Evolutionary conservation across 2,888 invertebrate genomes (phyloP).

Genomic region (Nomada goodeniana): DNA sequence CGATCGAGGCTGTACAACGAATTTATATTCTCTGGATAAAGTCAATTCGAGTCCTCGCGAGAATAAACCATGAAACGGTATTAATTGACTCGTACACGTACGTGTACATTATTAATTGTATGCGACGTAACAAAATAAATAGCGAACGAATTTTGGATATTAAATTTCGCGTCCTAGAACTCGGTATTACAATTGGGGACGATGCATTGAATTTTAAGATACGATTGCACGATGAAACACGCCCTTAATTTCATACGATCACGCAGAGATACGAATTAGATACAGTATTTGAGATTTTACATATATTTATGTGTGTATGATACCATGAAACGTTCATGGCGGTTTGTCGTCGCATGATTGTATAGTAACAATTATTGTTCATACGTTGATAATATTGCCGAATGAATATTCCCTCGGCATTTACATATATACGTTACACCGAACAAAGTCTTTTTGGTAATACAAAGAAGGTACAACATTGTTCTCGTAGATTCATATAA

Average conservation of each 20-base stretch:
- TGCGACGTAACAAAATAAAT: background rate
- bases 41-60: conserved; percentile 18
- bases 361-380: conserved; percentile 45
- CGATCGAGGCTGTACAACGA: conserved; percentile 53
- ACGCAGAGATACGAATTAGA: conserved; percentile 22
- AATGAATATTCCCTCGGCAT: conserved; percentile 30
- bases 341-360: conserved; percentile 51
- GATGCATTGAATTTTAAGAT: background rate
- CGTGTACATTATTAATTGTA: background rate
- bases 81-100: conserved; percentile 14
- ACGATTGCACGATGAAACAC: conserved; percentile 2
- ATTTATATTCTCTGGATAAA: conserved; percentile 61
- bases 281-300: conserved; percentile 24
- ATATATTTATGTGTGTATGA: conserved; percentile 20
- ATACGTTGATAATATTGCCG: conserved; percentile 19
- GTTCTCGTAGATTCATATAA: conserved; percentile 32
- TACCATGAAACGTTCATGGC: conserved; percentile 38
- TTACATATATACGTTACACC: conserved; percentile 27
- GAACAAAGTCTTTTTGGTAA: conserved; percentile 51
- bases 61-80: background rate
- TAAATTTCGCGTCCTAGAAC: background rate
- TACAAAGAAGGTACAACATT: conserved; percentile 53
- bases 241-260: conserved; percentile 20
- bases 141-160: background rate
- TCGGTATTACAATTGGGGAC: background rate